These are phyloP conservation scores for Pitangus sulphuratus DNA, from an alignment of 2,797 vertebrate genomes.

Conservation along the genomic window DNA sequence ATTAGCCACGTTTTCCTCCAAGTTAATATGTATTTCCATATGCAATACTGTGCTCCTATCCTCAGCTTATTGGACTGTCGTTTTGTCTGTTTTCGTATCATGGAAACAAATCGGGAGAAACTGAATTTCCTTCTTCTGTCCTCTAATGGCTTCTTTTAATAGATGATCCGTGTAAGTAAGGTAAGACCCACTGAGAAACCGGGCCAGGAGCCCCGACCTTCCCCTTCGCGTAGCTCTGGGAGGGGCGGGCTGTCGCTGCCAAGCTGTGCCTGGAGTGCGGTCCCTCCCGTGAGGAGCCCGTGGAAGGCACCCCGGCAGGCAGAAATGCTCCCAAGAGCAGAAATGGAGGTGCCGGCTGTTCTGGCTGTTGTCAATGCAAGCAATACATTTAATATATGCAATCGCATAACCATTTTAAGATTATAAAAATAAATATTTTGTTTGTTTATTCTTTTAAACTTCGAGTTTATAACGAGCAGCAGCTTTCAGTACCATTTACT, in stretches of 20 bases:
- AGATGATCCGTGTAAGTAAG: not conserved
- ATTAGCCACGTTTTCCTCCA: not conserved
- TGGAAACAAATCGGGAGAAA: not conserved
- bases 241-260: not conserved
- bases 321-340: not conserved
- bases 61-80: not conserved
- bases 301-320: fast-evolving
- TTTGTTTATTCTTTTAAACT: not conserved
- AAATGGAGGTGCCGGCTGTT: not conserved
- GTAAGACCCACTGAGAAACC: not conserved
- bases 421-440: not conserved
- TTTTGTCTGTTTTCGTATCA: not conserved
- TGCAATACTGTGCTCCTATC: not conserved
- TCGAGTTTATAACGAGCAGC: not conserved
- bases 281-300: not conserved
- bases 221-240: fast-evolving
- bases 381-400: not conserved
- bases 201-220: not conserved
- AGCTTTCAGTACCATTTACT: not conserved
- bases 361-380: not conserved
- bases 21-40: not conserved
- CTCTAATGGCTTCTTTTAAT: not conserved
- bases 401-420: not conserved
- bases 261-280: fast-evolving
- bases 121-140: not conserved